phyloP scores from a whole-genome alignment of 92 coral and sea anemone species.

The Anthopleura xanthogrammica region DNA sequence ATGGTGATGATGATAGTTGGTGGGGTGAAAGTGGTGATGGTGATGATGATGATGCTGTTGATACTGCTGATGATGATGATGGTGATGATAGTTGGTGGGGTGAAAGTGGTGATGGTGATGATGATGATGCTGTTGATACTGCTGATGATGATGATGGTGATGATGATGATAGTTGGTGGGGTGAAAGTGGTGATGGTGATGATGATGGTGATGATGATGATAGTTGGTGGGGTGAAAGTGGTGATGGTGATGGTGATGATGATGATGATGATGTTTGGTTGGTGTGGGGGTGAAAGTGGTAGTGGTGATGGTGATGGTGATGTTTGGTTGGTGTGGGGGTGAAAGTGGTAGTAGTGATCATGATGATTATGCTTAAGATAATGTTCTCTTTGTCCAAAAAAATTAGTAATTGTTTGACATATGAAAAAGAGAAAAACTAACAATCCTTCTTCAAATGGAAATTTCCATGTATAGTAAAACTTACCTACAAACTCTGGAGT shows the following conservation, averaged over 20 bases:
- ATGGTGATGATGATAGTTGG: too few species aligned
- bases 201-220: too few species aligned
- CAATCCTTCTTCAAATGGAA: too few species aligned
- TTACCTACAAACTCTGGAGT: conserved; percentile 98
- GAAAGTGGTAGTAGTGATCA: too few species aligned
- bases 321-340: neutral
- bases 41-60: neutral
- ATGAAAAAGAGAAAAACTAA: too few species aligned
- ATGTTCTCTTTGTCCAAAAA: too few species aligned
- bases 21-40: too few species aligned
- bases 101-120: neutral
- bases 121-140: neutral
- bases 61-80: neutral
- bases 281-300: too few species aligned
- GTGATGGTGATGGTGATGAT: neutral
- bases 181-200: neutral
- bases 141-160: neutral
- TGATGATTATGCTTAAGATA: too few species aligned
- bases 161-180: neutral
- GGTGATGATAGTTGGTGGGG: neutral
- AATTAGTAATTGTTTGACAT: too few species aligned
- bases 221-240: neutral
- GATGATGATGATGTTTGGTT: neutral
- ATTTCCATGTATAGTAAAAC: neutral
- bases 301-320: neutral